Evolutionary conservation across 2,113 vertebrate species (phyloP).

Genomic region (Gymnorhina tibicen): DNA sequence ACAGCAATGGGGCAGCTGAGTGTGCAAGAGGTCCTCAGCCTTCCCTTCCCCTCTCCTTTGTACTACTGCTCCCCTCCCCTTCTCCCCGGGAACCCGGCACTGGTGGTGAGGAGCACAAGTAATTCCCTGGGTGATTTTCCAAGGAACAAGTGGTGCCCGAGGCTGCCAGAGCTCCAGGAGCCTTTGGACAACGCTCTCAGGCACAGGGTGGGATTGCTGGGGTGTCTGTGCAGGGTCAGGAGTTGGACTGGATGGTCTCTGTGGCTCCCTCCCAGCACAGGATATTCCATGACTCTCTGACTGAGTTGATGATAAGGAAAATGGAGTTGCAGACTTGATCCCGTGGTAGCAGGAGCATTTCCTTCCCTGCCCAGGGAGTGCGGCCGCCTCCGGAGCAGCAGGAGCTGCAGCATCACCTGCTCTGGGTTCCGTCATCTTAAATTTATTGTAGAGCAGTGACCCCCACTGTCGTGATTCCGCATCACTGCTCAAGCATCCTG

Average conservation of each 20-base stretch:
- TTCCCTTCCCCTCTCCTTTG: neutral
- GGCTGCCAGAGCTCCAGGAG: neutral
- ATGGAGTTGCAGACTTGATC: neutral
- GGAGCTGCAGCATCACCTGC: neutral
- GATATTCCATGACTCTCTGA: neutral
- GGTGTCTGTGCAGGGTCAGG: neutral
- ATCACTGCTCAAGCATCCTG: neutral
- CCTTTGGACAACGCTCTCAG: neutral
- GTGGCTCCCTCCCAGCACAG: neutral
- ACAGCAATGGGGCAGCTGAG: neutral
- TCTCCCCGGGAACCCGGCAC: fast-evolving
- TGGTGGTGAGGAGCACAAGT: neutral
- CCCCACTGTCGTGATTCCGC: neutral
- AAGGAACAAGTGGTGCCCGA: neutral
- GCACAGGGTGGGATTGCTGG: neutral
- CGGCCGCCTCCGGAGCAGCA: neutral
- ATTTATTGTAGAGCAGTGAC: neutral
- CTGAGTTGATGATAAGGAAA: neutral
- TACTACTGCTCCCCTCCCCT: neutral
- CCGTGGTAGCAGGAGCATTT: fast-evolving
- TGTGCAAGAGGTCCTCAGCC: neutral
- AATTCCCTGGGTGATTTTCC: neutral
- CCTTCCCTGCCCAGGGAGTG: neutral
- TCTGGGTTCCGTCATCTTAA: neutral
- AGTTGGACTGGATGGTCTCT: neutral